phyloP scores from a whole-genome alignment of 2,113 vertebrate genomes.

The Stictonetta naevosa region DNA sequence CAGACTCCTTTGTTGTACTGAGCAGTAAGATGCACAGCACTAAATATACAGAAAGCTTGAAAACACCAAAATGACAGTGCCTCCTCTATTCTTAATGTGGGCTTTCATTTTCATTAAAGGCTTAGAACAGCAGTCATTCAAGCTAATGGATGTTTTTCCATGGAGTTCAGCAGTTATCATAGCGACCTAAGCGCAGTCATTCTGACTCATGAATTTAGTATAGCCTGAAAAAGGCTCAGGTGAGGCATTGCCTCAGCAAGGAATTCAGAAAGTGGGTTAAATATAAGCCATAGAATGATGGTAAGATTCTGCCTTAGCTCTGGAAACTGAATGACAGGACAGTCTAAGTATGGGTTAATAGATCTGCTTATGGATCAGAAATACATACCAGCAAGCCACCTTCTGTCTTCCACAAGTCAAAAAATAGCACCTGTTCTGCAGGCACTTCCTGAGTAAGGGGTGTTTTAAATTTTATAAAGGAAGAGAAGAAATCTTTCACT shows the following conservation, averaged over 20 bases:
- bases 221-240: neutral
- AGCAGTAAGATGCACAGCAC: neutral
- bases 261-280: neutral
- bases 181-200: neutral
- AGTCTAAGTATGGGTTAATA: neutral
- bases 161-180: neutral
- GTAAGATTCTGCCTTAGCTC: neutral
- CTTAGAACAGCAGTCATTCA: neutral
- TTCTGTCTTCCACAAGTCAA: neutral
- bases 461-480: neutral
- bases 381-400: neutral
- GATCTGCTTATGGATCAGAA: neutral
- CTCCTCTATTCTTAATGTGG: neutral
- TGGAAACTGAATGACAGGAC: neutral
- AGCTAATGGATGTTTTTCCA: neutral
- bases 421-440: neutral
- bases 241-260: neutral
- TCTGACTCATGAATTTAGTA: neutral
- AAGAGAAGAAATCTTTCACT: constrained; percentile 12
- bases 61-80: neutral
- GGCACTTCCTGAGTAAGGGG: neutral
- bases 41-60: neutral
- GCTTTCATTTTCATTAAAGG: neutral
- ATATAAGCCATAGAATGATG: neutral
- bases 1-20: neutral